Evolutionary conservation across 2,888 invertebrate genomes (phyloP).

Genomic region (Leptothorax acervorum): DNA sequence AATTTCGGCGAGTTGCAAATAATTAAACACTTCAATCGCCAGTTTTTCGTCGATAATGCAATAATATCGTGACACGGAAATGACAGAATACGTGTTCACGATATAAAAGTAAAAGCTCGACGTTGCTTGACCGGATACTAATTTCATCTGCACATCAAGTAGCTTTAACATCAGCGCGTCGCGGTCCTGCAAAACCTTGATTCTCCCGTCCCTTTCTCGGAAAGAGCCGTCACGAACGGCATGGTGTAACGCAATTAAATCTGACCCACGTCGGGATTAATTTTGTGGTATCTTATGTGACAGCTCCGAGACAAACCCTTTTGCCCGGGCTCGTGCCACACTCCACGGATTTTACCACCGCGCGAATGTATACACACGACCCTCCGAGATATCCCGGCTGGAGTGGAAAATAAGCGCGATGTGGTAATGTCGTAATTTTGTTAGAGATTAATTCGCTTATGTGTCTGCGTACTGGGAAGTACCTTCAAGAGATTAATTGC

Average conservation of each 20-base stretch:
- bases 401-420: slow-evolving; percentile 44
- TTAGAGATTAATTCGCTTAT: slow-evolving; percentile 55
- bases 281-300: slow-evolving; percentile 54
- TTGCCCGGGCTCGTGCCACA: background rate
- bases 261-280: slow-evolving; percentile 66
- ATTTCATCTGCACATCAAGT: background rate
- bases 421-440: slow-evolving; percentile 52
- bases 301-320: background rate
- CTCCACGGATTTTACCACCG: slow-evolving; percentile 3
- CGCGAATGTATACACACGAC: background rate
- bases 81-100: background rate
- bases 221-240: background rate
- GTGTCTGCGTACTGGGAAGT: background rate
- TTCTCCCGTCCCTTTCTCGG: background rate
- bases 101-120: background rate
- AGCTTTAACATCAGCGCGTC: background rate
- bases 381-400: background rate
- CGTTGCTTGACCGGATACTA: background rate
- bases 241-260: slow-evolving; percentile 64
- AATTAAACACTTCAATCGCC: background rate
- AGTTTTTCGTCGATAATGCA: background rate
- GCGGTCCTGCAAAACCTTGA: slow-evolving; percentile 11
- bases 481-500: slow-evolving; percentile 13
- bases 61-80: background rate
- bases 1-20: background rate